Evolutionary conservation across 1,140 invertebrate genomes (phyloP), one percentile per base, ranked within the genome.

Genomic region (Spodoptera litura): DNA sequence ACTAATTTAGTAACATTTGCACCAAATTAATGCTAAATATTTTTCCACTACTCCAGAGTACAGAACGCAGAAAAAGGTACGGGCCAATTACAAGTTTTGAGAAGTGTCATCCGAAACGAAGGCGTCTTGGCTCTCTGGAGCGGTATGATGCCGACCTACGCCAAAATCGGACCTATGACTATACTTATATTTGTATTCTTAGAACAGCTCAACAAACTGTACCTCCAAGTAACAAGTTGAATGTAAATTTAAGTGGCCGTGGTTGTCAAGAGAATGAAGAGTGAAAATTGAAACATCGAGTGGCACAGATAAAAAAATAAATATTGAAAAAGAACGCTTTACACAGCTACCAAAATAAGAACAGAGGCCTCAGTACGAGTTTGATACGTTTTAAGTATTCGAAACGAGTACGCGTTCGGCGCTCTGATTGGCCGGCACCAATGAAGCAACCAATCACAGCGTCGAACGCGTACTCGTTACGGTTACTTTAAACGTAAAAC

Each of bases 151-250:
- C 99, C 99, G 0, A 99, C 99, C 88, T 99, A 98, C 92, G 97
- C 97, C 71, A 96, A 98, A 78, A 92, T 99, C 72, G 99, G 99
- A 58, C 99, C 99, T 4, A 99, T 99, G 90, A 99, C 99, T 3
- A 98, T 99, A 4, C 94, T 99, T 9, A 99, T 98, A 8, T 99
- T 99, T 91, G 98, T 99, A 71, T 97, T 99, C 94, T 94, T 99
- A 78, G 99, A 99, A 94, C 99, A 99, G 95, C 96, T 99, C 95
- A 99, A 98, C 76, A 83, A 92, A 9, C 83, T 95, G 13, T 97
- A 97, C 85, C 83, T 82, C 20, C 81, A 72, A 71, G 3, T 31
- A 9, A 68, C 64, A 52, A 27, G 25, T 15, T 49, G 56, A 64
- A 56, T 20, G 20, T 20, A 20, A 20, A 20, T 20, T 20, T 0